Evolutionary conservation across 2,113 vertebrate species (phyloP).

Genomic region (Psittacula cyanocephala): DNA sequence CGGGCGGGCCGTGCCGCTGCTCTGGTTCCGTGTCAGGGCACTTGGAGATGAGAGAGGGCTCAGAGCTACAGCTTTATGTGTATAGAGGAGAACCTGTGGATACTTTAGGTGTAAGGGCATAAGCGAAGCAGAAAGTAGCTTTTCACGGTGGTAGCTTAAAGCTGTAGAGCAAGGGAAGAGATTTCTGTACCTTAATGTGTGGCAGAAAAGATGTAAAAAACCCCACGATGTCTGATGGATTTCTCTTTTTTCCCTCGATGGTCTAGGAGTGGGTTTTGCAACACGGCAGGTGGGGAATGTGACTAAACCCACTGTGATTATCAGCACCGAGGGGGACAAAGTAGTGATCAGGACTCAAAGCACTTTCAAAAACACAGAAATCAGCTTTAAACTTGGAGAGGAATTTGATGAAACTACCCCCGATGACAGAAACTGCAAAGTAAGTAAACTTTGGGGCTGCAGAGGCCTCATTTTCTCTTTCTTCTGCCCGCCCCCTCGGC

Average conservation of each 20-base stretch:
- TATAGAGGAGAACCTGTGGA: fast-evolving
- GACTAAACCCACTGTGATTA: constrained; percentile 90
- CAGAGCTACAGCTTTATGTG: fast-evolving
- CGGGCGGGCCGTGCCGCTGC: background rate
- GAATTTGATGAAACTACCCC: constrained; percentile 91
- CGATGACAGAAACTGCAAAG: constrained; percentile 92
- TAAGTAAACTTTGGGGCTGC: constrained; percentile 60
- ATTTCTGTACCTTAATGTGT: background rate
- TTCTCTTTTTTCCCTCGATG: background rate
- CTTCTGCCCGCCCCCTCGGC: fast-evolving
- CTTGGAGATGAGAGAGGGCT: background rate
- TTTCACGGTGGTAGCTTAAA: background rate
- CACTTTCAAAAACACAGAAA: constrained; percentile 93
- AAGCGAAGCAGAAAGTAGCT: background rate
- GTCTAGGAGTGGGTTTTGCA: constrained; percentile 88
- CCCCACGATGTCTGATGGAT: background rate
- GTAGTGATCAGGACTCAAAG: constrained; percentile 85
- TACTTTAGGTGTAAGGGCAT: too few relatives aligned
- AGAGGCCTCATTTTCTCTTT: background rate
- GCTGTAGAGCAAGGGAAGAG: background rate
- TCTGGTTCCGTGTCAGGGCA: background rate
- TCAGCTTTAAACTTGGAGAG: constrained; percentile 89
- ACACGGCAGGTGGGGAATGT: constrained; percentile 90
- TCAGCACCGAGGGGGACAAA: constrained; percentile 88
- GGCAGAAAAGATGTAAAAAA: background rate